phyloP scores from a whole-genome alignment of 2,797 vertebrate genomes.

The Scarus forsteni region DNA sequence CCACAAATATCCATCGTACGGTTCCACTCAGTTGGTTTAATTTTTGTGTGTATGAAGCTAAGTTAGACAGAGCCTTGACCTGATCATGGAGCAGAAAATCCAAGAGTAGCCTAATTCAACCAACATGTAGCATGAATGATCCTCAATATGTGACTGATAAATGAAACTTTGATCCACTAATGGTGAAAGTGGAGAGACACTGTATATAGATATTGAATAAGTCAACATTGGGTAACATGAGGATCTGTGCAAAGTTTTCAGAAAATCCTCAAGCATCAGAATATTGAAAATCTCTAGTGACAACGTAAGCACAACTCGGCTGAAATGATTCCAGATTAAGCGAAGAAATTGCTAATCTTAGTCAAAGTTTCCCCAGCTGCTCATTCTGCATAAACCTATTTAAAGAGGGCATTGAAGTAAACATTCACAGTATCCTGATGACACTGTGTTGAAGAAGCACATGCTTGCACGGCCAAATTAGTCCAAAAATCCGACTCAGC shows the following conservation, averaged over 20 bases:
- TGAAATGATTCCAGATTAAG: constrained; percentile 5
- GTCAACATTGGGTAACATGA: too few relatives aligned
- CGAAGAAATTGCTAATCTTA: neutral
- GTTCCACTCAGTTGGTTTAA: too few relatives aligned
- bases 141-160: too few relatives aligned
- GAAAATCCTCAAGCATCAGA: neutral
- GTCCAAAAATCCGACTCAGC: neutral
- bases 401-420: constrained; percentile 1
- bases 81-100: too few relatives aligned
- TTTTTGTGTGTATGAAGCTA: too few relatives aligned
- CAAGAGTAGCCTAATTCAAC: too few relatives aligned
- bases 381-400: neutral
- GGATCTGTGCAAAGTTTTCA: too few relatives aligned
- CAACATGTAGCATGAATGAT: neutral
- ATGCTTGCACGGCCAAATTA: neutral
- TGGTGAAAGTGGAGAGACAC: too few relatives aligned
- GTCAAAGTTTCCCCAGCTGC: neutral
- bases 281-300: constrained; percentile 16
- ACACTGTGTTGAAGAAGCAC: neutral
- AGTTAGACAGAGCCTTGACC: too few relatives aligned
- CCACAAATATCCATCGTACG: too few relatives aligned
- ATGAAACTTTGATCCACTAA: too few relatives aligned
- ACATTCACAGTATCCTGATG: neutral
- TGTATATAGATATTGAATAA: too few relatives aligned
- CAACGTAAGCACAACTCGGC: neutral